Evolutionary conservation across 2,888 invertebrate species (phyloP).

Genomic region (Mimumesa dahlbomi): DNA sequence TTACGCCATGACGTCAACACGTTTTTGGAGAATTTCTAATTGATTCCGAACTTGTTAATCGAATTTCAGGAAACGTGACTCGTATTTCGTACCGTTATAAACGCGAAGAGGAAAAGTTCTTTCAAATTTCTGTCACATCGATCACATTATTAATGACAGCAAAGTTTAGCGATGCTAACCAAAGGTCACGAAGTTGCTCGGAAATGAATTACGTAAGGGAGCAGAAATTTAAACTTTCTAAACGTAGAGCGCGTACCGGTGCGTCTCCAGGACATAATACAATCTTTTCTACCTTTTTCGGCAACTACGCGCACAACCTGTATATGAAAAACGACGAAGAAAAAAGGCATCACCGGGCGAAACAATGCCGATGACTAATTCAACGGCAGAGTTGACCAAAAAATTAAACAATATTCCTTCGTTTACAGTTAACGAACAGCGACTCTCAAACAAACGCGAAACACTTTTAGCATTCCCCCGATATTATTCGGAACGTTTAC

Average conservation of each 20-base stretch:
- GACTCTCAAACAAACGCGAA: neutral
- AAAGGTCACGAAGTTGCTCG: slow-evolving; percentile 39
- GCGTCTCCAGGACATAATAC: slow-evolving; percentile 2
- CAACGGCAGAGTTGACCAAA: neutral
- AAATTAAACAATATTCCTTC: neutral
- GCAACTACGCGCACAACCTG: neutral
- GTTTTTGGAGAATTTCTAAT: slow-evolving; percentile 4
- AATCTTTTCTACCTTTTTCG: neutral
- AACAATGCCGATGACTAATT: too few species aligned
- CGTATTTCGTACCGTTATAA: neutral
- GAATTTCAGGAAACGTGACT: too few species aligned
- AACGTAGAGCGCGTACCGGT: slow-evolving; percentile 24
- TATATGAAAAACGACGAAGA: slow-evolving; percentile 4
- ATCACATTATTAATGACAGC: neutral
- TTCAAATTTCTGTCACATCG: too few species aligned
- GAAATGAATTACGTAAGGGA: slow-evolving; percentile 50
- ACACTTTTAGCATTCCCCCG: neutral
- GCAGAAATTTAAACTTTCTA: slow-evolving; percentile 59
- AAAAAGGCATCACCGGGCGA: too few species aligned
- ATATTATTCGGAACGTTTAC: slow-evolving; percentile 4
- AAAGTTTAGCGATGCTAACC: slow-evolving; percentile 6
- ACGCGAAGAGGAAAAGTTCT: too few species aligned
- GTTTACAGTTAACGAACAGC: neutral
- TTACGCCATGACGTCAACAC: slow-evolving; percentile 5
- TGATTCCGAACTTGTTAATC: too few species aligned